phyloP scores from a whole-genome alignment of 2,888 invertebrate genomes.

The Chrysotoxum bicinctum region DNA sequence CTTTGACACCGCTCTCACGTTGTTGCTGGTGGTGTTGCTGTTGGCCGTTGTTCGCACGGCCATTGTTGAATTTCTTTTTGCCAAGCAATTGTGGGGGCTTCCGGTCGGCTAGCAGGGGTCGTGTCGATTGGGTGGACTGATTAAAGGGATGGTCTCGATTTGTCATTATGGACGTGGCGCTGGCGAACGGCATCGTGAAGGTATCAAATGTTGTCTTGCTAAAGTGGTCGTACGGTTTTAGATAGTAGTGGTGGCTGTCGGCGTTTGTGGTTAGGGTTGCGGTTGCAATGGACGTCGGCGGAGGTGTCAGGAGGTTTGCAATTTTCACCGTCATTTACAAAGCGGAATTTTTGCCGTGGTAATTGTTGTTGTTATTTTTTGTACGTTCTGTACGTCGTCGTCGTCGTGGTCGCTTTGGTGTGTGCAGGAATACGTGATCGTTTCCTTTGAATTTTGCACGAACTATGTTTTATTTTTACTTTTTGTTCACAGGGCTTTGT shows the following conservation, averaged over 20 bases:
- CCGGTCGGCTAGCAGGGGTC: constrained; percentile 79
- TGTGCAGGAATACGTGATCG: constrained; percentile 53
- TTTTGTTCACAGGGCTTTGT: constrained; percentile 35
- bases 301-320: constrained; percentile 75
- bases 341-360: constrained; percentile 38
- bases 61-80: constrained; percentile 75
- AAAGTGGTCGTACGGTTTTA: constrained; percentile 71
- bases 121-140: constrained; percentile 77
- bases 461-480: constrained; percentile 1
- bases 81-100: constrained; percentile 76
- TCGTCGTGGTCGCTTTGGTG: constrained; percentile 44
- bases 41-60: constrained; percentile 63
- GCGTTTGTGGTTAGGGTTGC: constrained; percentile 72
- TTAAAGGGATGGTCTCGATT: constrained; percentile 80
- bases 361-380: constrained; percentile 11
- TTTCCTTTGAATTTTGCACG: constrained; percentile 57
- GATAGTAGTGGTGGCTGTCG: constrained; percentile 57
- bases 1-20: constrained; percentile 78
- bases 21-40: constrained; percentile 73
- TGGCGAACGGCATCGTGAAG: constrained; percentile 75
- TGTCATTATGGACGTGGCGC: constrained; percentile 77
- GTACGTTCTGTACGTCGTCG: constrained; percentile 25
- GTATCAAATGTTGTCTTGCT: constrained; percentile 75
- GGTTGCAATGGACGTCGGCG: constrained; percentile 75
- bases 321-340: constrained; percentile 77